Evolutionary conservation across 2,113 vertebrate genomes (phyloP).

Genomic region (Crypturellus undulatus): DNA sequence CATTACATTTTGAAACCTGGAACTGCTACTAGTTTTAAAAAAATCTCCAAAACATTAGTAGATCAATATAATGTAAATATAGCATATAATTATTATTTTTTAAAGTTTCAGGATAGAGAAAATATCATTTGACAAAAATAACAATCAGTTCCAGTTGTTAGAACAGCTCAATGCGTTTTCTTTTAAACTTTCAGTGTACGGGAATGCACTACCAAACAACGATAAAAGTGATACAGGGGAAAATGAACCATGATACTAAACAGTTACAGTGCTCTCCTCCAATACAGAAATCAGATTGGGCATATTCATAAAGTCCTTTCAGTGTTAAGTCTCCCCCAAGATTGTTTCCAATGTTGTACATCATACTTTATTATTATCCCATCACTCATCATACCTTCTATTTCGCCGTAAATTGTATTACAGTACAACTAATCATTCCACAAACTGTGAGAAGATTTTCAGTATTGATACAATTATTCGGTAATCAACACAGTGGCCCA

Average conservation of each 20-base stretch:
- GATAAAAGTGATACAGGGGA: conserved; percentile 26
- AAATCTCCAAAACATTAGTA: conserved; percentile 45
- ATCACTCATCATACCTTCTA: neutral
- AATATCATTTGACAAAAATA: neutral
- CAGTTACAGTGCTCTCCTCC: neutral
- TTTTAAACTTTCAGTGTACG: conserved; percentile 19
- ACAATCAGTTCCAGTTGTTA: conserved; percentile 54
- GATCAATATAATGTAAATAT: conserved; percentile 52
- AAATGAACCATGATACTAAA: conserved; percentile 34
- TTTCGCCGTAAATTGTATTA: neutral
- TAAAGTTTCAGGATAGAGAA: conserved; percentile 45
- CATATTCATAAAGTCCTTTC: neutral
- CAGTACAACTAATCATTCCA: conserved; percentile 36
- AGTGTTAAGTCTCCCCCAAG: neutral
- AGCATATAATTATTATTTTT: neutral
- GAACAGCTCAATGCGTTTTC: conserved; percentile 36
- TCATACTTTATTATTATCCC: conserved; percentile 10
- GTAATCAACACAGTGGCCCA: conserved; percentile 37
- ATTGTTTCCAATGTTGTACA: neutral
- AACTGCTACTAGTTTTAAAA: neutral
- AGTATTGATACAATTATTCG: conserved; percentile 27
- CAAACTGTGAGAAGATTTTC: neutral
- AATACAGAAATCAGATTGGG: neutral
- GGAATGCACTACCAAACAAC: conserved; percentile 53
- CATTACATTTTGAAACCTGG: conserved; percentile 46